A percentile compares a stretch with the other conserved stretches of the same genome.
phyloP scores from a whole-genome alignment of 2,888 invertebrate genomes.

The Yponomeuta malinellus region DNA sequence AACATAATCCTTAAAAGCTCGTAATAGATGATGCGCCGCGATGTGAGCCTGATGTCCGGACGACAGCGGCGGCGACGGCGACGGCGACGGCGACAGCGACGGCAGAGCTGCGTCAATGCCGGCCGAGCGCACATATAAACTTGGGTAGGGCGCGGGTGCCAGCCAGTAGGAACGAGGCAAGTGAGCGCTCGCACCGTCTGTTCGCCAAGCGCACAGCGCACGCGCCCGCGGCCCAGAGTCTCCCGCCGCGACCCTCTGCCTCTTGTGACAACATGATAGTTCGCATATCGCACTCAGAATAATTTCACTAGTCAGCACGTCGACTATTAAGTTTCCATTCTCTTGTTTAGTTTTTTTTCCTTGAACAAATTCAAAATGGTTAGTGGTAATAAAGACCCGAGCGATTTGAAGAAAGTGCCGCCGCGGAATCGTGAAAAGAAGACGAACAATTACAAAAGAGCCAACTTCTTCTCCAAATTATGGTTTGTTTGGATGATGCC shows the following conservation, averaged over 20 bases:
- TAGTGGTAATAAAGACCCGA: conserved; percentile 63
- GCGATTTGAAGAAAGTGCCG: conserved; percentile 60
- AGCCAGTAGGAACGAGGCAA: conserved; percentile 51
- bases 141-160: conserved; percentile 43
- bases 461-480: conserved; percentile 57
- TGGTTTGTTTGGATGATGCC: conserved; percentile 75
- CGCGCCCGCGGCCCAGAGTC: conserved; percentile 43
- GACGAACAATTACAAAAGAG: conserved; percentile 61
- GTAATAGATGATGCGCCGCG: neutral
- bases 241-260: conserved; percentile 30
- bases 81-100: neutral
- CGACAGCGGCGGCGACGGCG: neutral
- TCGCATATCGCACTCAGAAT: conserved; percentile 34
- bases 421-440: conserved; percentile 67
- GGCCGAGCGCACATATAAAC: conserved; percentile 31
- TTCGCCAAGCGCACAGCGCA: conserved; percentile 47
- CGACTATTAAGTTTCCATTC: conserved; percentile 23
- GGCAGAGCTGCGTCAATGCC: conserved; percentile 20
- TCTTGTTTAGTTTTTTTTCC: conserved; percentile 2
- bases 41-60: neutral
- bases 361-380: conserved; percentile 49
- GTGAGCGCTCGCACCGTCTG: conserved; percentile 52
- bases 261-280: conserved; percentile 42
- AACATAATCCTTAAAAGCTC: neutral
- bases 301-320: conserved; percentile 30